Evolutionary conservation across 2,888 invertebrate species (phyloP).

Genomic region (Abrostola triplasia): DNA sequence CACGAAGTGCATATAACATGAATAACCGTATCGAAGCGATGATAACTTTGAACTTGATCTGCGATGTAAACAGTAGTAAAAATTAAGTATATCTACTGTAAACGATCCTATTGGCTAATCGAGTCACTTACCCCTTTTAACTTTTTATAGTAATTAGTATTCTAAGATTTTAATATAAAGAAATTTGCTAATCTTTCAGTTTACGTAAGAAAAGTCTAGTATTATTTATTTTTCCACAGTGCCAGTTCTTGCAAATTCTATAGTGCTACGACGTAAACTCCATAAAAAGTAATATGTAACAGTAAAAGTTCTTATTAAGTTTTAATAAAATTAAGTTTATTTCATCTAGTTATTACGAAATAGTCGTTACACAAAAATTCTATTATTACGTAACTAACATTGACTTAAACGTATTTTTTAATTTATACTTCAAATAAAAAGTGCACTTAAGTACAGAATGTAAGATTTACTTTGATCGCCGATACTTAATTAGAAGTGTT

Average conservation of each 20-base stretch:
- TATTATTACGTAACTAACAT: slow-evolving; percentile 44
- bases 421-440: slow-evolving; percentile 40
- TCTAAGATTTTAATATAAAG: neutral
- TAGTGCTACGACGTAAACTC: too few species aligned
- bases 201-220: too few species aligned
- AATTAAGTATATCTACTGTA: neutral
- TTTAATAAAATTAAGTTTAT: too few species aligned
- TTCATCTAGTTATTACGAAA: neutral
- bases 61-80: neutral
- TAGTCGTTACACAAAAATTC: slow-evolving; percentile 31
- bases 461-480: slow-evolving; percentile 68
- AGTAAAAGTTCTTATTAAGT: too few species aligned
- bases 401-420: slow-evolving; percentile 25
- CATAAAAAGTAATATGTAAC: too few species aligned
- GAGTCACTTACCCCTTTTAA: neutral
- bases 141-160: neutral
- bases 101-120: neutral
- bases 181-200: too few species aligned
- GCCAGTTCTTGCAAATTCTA: too few species aligned
- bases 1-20: too few species aligned
- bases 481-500: slow-evolving; percentile 74
- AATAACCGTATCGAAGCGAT: too few species aligned
- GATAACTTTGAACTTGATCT: neutral
- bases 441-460: slow-evolving; percentile 56
- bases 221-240: too few species aligned